A percentile compares a stretch with the other conserved stretches of the same genome.
Evolutionary conservation across 2,888 invertebrate species (phyloP).

Genomic region (Suillia variegata): DNA sequence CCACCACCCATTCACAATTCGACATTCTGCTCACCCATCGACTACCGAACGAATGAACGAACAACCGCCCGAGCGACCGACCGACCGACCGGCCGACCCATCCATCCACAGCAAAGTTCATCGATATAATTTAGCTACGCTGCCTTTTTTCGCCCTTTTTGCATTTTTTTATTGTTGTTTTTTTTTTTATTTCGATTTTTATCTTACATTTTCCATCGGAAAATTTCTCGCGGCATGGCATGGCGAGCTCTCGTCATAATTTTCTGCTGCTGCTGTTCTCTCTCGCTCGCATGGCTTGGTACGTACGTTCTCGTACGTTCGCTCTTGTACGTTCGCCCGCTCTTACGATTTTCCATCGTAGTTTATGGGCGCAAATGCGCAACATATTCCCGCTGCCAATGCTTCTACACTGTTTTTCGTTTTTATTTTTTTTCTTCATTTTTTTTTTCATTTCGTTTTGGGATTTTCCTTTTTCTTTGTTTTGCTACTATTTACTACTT

Average conservation of each 20-base stretch:
- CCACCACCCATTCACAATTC: not conserved
- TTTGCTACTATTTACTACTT: conserved; percentile 2
- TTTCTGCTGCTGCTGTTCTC: no score
- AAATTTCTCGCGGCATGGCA: no score
- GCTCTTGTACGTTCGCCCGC: no score
- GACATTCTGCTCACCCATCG: no score
- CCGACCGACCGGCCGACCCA: not conserved
- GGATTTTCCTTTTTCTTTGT: not conserved
- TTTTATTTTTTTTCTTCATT: conserved; percentile 22
- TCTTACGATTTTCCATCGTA: no score
- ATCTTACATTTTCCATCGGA: no score
- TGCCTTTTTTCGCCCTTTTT: not conserved
- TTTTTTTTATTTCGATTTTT: no score
- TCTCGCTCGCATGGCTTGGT: no score
- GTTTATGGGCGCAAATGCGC: conserved; percentile 44
- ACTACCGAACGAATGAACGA: no score
- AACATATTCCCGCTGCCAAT: conserved; percentile 43
- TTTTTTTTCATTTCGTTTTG: not conserved
- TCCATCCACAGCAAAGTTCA: not conserved
- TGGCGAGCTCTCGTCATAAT: no score
- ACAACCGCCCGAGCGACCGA: no score
- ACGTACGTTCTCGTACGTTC: no score
- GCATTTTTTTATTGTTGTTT: not conserved
- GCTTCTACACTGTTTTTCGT: not conserved
- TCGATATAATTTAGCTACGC: not conserved